Evolutionary conservation across 2,797 vertebrate species (phyloP).

Genomic region (Macroramphosus scolopax): DNA sequence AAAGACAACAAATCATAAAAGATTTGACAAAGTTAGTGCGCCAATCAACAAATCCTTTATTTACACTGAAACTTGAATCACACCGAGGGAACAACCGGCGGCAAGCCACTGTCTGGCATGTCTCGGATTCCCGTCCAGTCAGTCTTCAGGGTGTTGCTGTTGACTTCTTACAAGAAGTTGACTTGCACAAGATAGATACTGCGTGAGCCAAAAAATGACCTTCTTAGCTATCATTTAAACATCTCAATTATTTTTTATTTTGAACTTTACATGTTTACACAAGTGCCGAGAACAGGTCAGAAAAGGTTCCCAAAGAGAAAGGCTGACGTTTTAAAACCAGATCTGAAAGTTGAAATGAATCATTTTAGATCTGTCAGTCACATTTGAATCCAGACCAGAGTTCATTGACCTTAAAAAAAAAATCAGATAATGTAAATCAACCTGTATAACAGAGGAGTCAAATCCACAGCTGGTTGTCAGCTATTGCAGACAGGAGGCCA

Average conservation of each 20-base stretch:
- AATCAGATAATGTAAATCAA: slow-evolving; percentile 15
- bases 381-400: slow-evolving; percentile 10
- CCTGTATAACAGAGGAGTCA: slow-evolving; percentile 37
- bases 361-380: slow-evolving; percentile 21
- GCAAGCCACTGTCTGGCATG: slow-evolving; percentile 28
- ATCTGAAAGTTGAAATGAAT: slow-evolving; percentile 15
- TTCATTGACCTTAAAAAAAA: slow-evolving; percentile 18
- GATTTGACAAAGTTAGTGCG: slow-evolving; percentile 34
- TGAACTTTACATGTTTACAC: slow-evolving; percentile 52
- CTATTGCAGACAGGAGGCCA: no score
- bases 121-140: slow-evolving; percentile 30
- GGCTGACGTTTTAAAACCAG: slow-evolving; percentile 17
- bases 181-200: no score
- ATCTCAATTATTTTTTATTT: slow-evolving; percentile 14
- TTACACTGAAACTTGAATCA: slow-evolving; percentile 63
- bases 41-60: slow-evolving; percentile 66
- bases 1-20: slow-evolving; percentile 26
- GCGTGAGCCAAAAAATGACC: not conserved
- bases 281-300: slow-evolving; percentile 34
- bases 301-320: slow-evolving; percentile 36
- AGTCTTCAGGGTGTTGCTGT: slow-evolving; percentile 18
- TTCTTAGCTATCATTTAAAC: slow-evolving; percentile 17
- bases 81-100: slow-evolving; percentile 22
- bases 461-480: no score
- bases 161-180: slow-evolving; percentile 32